phyloP scores from a whole-genome alignment of 2,113 vertebrate species.

The Lepus europaeus region DNA sequence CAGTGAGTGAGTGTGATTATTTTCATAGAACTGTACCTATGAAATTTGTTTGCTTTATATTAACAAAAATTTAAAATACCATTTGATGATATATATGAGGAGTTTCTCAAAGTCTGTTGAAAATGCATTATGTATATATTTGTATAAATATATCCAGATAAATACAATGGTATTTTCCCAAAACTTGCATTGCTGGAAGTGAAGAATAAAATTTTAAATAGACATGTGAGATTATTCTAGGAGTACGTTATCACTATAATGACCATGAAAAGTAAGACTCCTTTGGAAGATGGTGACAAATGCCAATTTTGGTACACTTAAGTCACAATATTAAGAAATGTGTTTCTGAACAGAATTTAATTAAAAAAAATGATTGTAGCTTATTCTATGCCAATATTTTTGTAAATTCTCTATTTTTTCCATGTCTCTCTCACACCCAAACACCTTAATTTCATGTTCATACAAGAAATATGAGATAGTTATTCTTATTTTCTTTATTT shows the following conservation, averaged over 20 bases:
- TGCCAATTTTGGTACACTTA: background rate
- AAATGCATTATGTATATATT: background rate
- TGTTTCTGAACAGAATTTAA: background rate
- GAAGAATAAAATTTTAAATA: background rate
- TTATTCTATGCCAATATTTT: background rate
- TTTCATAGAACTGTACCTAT: too few relatives aligned
- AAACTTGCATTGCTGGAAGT: background rate
- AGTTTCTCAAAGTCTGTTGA: too few relatives aligned
- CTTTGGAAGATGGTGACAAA: background rate
- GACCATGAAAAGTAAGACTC: background rate
- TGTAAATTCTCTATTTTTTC: background rate
- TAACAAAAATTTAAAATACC: too few relatives aligned
- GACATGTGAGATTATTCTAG: background rate
- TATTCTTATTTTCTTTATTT: background rate
- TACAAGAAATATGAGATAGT: constrained; percentile 12
- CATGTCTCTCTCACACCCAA: background rate
- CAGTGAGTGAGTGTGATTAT: too few relatives aligned
- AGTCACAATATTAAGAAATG: background rate
- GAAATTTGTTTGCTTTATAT: too few relatives aligned
- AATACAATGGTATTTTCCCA: background rate
- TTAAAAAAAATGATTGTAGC: background rate
- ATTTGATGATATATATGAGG: too few relatives aligned
- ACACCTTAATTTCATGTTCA: background rate
- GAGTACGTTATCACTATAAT: background rate
- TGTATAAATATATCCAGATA: background rate